Conservation (phyloP, 2,797 vertebrate species). For the Psittacula echo region DNA sequence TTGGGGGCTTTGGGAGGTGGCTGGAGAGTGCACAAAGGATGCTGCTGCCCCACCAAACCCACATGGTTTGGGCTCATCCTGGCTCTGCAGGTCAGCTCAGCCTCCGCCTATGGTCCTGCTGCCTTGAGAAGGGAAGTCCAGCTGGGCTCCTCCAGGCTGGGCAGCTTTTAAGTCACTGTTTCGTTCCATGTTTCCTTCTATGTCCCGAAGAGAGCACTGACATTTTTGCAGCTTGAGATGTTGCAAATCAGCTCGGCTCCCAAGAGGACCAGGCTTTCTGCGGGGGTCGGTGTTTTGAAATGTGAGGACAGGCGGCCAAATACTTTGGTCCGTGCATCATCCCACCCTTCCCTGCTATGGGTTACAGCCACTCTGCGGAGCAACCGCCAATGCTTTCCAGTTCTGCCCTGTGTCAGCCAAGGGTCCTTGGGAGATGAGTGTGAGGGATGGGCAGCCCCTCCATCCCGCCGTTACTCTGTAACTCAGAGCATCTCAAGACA, state of each 20-base stretch:
- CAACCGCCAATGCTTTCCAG: accelerated
- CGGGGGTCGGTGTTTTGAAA: neutral
- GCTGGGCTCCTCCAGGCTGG: neutral
- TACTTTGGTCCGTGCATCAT: neutral
- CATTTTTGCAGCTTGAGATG: neutral
- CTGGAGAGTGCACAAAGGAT: neutral
- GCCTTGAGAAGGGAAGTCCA: accelerated
- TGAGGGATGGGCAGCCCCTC: neutral
- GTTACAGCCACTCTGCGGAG: neutral
- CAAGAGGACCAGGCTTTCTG: accelerated
- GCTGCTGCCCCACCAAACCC: neutral
- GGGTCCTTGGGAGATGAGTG: neutral
- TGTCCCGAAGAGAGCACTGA: neutral
- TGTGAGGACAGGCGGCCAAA: neutral
- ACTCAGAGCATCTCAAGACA: neutral
- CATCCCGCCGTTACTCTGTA: accelerated
- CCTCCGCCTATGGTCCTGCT: neutral
- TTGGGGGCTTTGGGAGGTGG: neutral
- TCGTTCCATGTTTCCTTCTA: neutral
- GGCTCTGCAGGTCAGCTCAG: neutral
- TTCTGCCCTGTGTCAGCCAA: neutral
- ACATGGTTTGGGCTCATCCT: neutral
- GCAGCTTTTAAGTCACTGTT: neutral
- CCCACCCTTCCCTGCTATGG: neutral
- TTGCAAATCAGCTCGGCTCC: neutral